phyloP scores from a whole-genome alignment of 35 echinoderm and acorn worm genomes.

The Nesometra sesokonis region DNA sequence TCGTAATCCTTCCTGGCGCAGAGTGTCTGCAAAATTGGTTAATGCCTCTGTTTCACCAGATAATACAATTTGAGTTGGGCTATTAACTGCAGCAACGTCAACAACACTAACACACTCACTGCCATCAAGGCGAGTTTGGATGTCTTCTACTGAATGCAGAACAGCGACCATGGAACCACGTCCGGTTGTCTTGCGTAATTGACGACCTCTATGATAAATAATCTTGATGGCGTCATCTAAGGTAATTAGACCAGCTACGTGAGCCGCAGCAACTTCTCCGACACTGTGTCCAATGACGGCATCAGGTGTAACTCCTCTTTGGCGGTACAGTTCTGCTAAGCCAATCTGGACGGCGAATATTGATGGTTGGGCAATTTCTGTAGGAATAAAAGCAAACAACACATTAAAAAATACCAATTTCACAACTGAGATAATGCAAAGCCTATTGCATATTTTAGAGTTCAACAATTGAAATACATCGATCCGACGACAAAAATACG shows the following conservation, averaged over 20 bases:
- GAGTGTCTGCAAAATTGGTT: constrained; percentile 36
- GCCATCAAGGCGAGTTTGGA: constrained; percentile 59
- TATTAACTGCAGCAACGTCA: constrained; percentile 86
- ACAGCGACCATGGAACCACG: constrained; percentile 82
- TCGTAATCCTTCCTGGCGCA: constrained; percentile 56
- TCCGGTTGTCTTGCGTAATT: constrained; percentile 76
- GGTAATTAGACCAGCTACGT: constrained; percentile 66
- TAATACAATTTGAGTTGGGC: constrained; percentile 81
- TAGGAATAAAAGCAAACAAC: neutral
- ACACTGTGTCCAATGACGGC: constrained; percentile 90
- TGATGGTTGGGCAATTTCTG: constrained; percentile 91
- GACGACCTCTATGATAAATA: constrained; percentile 85
- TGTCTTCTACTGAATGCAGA: constrained; percentile 66
- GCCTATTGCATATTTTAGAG: too few species aligned
- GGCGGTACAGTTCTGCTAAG: constrained; percentile 68
- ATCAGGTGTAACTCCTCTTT: constrained; percentile 74
- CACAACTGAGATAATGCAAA: too few species aligned
- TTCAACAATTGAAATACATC: too few species aligned
- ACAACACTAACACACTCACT: constrained; percentile 77
- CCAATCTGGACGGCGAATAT: constrained; percentile 87
- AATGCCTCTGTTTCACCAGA: constrained; percentile 83
- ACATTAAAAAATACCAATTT: too few species aligned
- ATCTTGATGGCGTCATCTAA: constrained; percentile 74
- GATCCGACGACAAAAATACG: too few species aligned
- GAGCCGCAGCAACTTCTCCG: constrained; percentile 88